Conservation (phyloP, 2,113 vertebrate species). For the Vulpes lagopus region DNA sequence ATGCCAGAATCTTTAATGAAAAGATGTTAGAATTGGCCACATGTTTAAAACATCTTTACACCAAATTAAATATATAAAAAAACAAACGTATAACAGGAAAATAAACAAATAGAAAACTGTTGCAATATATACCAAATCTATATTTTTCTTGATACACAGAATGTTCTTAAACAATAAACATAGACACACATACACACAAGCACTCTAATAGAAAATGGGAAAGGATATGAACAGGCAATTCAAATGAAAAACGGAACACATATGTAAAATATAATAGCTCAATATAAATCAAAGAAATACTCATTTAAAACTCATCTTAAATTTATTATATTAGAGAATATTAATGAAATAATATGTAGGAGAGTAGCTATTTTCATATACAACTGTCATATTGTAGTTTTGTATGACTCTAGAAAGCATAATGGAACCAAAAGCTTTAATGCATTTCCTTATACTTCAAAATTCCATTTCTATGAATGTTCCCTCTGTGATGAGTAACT, state of each 20-base stretch:
- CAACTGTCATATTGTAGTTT: neutral
- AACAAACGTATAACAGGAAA: neutral
- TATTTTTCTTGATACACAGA: neutral
- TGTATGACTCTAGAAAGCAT: neutral
- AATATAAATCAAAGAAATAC: neutral
- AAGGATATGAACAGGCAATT: neutral
- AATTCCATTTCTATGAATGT: neutral
- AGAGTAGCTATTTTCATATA: neutral
- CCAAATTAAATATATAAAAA: neutral
- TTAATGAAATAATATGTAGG: neutral
- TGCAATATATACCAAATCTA: neutral
- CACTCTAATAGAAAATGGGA: neutral
- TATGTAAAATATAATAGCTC: neutral
- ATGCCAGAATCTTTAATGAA: neutral
- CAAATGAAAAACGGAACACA: neutral
- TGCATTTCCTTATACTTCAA: neutral
- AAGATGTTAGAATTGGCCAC: neutral
- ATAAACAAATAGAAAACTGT: neutral
- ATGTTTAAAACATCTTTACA: neutral
- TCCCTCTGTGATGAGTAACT: neutral
- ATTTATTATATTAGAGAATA: neutral
- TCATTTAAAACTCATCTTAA: neutral
- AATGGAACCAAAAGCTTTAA: neutral
- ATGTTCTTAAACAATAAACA: neutral
- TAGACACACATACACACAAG: neutral